Base-by-base conservation (phyloP, 2,113 vertebrate species). In the Lepus americanus region DNA sequence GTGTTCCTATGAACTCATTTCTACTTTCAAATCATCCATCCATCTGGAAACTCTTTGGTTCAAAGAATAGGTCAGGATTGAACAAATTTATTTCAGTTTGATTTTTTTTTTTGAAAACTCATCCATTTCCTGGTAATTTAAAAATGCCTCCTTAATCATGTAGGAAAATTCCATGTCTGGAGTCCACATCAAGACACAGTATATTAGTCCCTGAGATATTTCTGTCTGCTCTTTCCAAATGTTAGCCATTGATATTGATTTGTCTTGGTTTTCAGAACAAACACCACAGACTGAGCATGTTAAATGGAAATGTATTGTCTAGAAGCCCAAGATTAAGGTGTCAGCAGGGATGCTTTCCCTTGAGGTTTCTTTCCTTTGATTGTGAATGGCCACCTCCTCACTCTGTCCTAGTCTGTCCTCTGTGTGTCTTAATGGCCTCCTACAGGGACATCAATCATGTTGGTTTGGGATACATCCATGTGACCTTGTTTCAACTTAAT, bases 321-420 rank as follows among this genome's bases (percentile, higher is more conserved):
- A 44, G 44, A 44, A 44, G 44, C 44, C 44, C 44, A 44, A 44
- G 55, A 59, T 59, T 20, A 20, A 59, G 55, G 14, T 17, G 55
- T 17, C 55, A 59, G 44, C 44, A 44, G 44, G 44, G 44, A 6
- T 44, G 44, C 44, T 44, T 44, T 59, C 17, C 19, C 19, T 17
- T 16, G 19, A 59, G 82, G 59, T 29, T 59, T 16, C 13, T 29
- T 63, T 67, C 44, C 10, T 36, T 14, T 49, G 25, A 8, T 0
- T 44, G 5, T 6, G 0, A 25, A 69, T 0, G 33, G 11, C 19
- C 9, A 0, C 3, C 55, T 59, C 17, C 55, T 20, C 17, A 7
- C 64, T 29, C 0, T 17, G 49, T 90, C 76, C 72, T 76, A 4
- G n/a, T 19, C 5, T 6, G 53, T 29, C 53, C 2, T 74, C 53